Conservation (phyloP, 2,888 invertebrate species). For the Stratiomys singularior region DNA sequence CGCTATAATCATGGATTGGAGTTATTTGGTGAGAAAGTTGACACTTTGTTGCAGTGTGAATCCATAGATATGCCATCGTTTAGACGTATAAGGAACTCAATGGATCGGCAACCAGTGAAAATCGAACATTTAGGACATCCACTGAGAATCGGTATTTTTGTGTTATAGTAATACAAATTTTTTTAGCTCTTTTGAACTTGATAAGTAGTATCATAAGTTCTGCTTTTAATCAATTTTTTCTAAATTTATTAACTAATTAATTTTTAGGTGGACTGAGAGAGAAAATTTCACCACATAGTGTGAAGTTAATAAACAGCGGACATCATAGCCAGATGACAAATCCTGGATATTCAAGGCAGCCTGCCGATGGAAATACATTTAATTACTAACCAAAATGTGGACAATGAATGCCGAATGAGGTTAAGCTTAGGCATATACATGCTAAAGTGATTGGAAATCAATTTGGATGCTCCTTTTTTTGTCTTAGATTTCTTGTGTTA, state of each 20-base stretch:
- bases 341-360: conserved; percentile 82
- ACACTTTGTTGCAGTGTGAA: conserved; percentile 75
- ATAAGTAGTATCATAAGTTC: too few species aligned
- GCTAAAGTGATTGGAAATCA: too few species aligned
- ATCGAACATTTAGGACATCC: conserved; percentile 65
- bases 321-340: conserved; percentile 83
- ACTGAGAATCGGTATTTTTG: conserved; percentile 60
- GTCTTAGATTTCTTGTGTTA: too few species aligned
- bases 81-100: conserved; percentile 74
- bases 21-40: conserved; percentile 72
- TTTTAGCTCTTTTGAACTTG: too few species aligned
- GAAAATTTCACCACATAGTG: conserved; percentile 75
- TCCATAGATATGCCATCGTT: conserved; percentile 73
- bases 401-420: too few species aligned
- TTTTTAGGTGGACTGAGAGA: conserved; percentile 71
- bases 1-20: conserved; percentile 76
- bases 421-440: too few species aligned
- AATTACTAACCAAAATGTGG: conserved; percentile 69
- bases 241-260: too few species aligned
- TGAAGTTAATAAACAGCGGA: conserved; percentile 83
- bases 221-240: too few species aligned
- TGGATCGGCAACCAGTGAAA: conserved; percentile 60
- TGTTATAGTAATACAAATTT: too few species aligned
- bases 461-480: too few species aligned
- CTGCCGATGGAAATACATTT: conserved; percentile 78